Evolutionary conservation across 2,888 invertebrate species (phyloP), one percentile per base, ranked within the genome.

Genomic region (Pseudococcus jackbeardsleyi): DNA sequence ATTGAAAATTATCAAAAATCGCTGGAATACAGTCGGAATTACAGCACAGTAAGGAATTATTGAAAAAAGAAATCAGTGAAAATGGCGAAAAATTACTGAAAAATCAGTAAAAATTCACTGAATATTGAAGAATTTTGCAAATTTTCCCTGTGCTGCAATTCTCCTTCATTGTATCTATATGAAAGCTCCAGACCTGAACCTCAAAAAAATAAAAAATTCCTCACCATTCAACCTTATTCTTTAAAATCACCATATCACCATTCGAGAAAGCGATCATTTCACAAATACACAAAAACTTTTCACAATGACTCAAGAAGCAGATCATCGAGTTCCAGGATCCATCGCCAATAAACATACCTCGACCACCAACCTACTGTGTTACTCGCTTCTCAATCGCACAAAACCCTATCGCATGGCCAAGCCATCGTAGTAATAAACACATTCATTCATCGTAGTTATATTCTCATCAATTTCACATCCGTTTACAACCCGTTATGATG

Each of bases 391-490:
- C 12, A 68, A 68, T 68, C 68, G 26, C 26, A 68, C 68, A 68
- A 59, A 59, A 68, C 42, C 8, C 42, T 8, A 42, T 42, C 42
- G 26, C 68, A 19, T 19, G n/a, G n/a, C 15, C 19, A 64, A 11
- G 0, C 9, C 22, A 59, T 59, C n/a, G n/a, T 3, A 72, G 22
- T 33, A 15, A 72, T 72, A 72, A 72, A 72, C 17, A 33, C 68
- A 33, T 72, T 72, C 33, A 72, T 22, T 59, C 6, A 42, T 42
- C 39, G 42, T 42, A 22, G 11, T 33, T 8, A 68, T 22, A 11
- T 64, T 72, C 72, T 72, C 72, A 33, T 33, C 39, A 72, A 72
- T 72, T 72, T 72, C 72, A 72, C 72, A 72, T 72, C 72, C 72
- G 72, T 72, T 72, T 33, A 72, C 33, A 72, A 72, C 72, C 17